Evolutionary conservation across 2,888 invertebrate genomes (phyloP), one percentile per base, ranked within the genome.

Genomic region (Sipunculus nudus): DNA sequence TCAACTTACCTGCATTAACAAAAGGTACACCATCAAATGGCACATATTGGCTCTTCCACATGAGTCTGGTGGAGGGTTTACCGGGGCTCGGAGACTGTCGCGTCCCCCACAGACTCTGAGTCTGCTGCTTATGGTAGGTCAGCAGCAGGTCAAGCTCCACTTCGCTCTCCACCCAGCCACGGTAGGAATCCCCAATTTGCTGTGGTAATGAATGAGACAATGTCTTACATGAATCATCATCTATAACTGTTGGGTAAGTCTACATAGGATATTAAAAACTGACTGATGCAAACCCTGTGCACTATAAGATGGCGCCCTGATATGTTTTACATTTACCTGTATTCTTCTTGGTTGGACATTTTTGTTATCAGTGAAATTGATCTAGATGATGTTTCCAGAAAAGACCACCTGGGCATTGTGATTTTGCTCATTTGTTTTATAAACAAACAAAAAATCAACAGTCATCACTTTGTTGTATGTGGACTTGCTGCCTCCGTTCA

Each of bases 31-130:
- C 83, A 73, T 83, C 83, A 68, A 81, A 83, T 2, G 82, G 82
- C 16, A 82, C 82, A 73, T 83, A 83, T 59, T 83, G 83, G 4
- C 82, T 82, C 60, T 82, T 82, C 83, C 83, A 83, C 83, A 83
- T 83, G 38, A 83, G 75, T 48, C 83, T 59, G 1, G 81, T 80
- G 6, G 83, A 79, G 16, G 77, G 75, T 60, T 80, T 79, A 5
- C 75, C 78, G 1, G 80, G 77, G 61, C 78, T 76, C 1, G 82
- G 82, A 0, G 81, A 81, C 68, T 83, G 83, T 5, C 83, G 72
- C 4, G 82, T 83, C 6, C 83, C 83, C 83, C 83, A 83, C 68
- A 79, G 78, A 64, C 79, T 80, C 57, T 77, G 74, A 3, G 83
- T 83, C 47, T 79, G 77, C 63, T 82, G 82, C 62, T 81, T 82